Conservation (phyloP, 1,140 invertebrate species). For the Cephus cinctus region DNA sequence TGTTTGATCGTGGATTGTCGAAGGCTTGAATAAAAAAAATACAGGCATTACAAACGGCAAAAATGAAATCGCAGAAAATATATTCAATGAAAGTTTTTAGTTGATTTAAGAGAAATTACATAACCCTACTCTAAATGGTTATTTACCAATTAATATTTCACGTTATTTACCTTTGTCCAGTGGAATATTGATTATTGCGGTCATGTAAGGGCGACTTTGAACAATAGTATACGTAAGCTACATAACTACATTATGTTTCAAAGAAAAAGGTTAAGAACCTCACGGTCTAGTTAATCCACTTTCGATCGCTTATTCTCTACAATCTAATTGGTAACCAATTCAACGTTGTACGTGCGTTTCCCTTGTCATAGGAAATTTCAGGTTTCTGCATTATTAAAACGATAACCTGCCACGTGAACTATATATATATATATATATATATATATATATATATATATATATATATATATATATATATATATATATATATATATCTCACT, state of each 20-base stretch:
- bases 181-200: slow-evolving; percentile 40
- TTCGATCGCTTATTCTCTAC: slow-evolving; percentile 29
- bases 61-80: too few species aligned
- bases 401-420: too few species aligned
- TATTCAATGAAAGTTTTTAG: not conserved
- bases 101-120: not conserved
- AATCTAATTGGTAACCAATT: slow-evolving; percentile 27
- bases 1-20: too few species aligned
- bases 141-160: not conserved
- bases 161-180: slow-evolving; percentile 29
- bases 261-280: slow-evolving; percentile 51
- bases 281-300: slow-evolving; percentile 42
- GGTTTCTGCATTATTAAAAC: too few species aligned
- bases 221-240: slow-evolving; percentile 25
- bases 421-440: too few species aligned
- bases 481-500: too few species aligned
- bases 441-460: too few species aligned
- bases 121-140: not conserved
- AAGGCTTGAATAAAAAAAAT: too few species aligned
- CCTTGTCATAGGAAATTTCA: too few species aligned
- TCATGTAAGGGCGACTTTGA: slow-evolving; percentile 34
- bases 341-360: too few species aligned
- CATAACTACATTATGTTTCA: slow-evolving; percentile 15
- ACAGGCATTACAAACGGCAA: too few species aligned
- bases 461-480: too few species aligned